Evolutionary conservation across 2,888 invertebrate genomes (phyloP), one percentile per base, ranked within the genome.

Genomic region (Steinernema hermaphroditum): DNA sequence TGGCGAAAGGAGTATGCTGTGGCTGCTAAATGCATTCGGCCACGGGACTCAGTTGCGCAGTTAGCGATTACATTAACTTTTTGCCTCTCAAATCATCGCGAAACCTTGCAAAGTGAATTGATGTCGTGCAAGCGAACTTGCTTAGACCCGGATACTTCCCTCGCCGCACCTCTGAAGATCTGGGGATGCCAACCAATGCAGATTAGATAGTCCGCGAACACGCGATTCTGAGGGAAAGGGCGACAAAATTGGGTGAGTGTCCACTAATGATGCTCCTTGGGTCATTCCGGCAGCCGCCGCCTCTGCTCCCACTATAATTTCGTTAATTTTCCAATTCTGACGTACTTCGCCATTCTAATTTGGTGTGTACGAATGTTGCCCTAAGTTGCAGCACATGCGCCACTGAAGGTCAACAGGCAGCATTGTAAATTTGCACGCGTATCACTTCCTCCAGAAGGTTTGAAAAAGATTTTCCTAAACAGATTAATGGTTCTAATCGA

Each of bases 241-340:
- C 22, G 16, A 16, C 32, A 12, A 62, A 62, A 62, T 62, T 62
- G 32, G 27, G 32, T 27, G 27, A 62, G 62, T 62, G 62, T 62
- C 62, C 62, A 27, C 62, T 62, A 62, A 62, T 32, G 62, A 62
- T 29, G 62, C 32, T 62, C 32, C 62, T 32, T 32, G 4, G 62
- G 62, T 62, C 62, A 62, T n/a, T 62, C 32, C 19, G 32, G 16
- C 32, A 62, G 34, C 27, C 62, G 62, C 62, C 62, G 6, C 62
- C 32, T 24, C 27, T 54, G n/a, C 54, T 54, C 24, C 22, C 6
- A 54, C 24, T 6, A 54, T 54, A 54, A 54, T 54, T 54, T 54
- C 54, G 54, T 54, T 54, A 54, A 54, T 54, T 54, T 54, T 49
- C 49, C 49, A 54, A 54, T 54, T 54, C 22, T 54, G 16, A 29